A percentile compares a stretch with the other conserved stretches of the same genome.
Evolutionary conservation across 1,140 invertebrate genomes (phyloP).

Genomic region (Neoseiulus cucumeris): DNA sequence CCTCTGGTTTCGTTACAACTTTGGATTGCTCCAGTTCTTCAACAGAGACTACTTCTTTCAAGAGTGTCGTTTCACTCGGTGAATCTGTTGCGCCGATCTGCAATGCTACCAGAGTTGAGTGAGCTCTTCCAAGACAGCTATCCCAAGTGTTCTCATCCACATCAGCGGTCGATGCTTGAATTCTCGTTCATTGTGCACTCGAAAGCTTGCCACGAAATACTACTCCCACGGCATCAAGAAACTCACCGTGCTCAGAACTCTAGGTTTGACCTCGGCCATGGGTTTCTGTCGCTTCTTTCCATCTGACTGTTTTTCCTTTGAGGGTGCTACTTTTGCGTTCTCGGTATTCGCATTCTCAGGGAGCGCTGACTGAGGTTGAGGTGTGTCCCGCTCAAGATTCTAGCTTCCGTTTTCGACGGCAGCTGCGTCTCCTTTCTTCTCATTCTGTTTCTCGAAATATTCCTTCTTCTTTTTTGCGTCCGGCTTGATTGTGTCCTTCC

Average conservation of each 20-base stretch:
- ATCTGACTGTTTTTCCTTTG: too few species aligned
- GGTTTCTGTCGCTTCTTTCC: too few species aligned
- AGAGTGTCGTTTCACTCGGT: neutral
- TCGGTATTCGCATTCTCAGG: too few species aligned
- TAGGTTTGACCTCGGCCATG: too few species aligned
- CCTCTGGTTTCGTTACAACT: neutral
- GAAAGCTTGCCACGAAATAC: too few species aligned
- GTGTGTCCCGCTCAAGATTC: neutral
- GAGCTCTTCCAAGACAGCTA: too few species aligned
- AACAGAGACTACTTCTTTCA: neutral
- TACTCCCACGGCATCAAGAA: too few species aligned
- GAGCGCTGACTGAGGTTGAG: neutral
- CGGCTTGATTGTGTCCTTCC: slow-evolving; percentile 44
- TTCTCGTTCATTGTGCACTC: too few species aligned
- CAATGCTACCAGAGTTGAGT: neutral
- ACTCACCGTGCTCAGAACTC: too few species aligned
- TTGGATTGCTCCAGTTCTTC: neutral
- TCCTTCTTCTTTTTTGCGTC: slow-evolving; percentile 25
- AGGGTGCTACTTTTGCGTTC: too few species aligned
- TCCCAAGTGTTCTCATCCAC: too few species aligned
- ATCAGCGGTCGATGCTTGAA: too few species aligned
- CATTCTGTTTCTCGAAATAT: slow-evolving; percentile 26
- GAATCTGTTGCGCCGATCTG: neutral
- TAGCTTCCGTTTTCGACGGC: neutral
- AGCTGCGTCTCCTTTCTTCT: neutral